Base-by-base conservation (phyloP, 2,888 invertebrate species). In the Andrena chrysosceles region DNA sequence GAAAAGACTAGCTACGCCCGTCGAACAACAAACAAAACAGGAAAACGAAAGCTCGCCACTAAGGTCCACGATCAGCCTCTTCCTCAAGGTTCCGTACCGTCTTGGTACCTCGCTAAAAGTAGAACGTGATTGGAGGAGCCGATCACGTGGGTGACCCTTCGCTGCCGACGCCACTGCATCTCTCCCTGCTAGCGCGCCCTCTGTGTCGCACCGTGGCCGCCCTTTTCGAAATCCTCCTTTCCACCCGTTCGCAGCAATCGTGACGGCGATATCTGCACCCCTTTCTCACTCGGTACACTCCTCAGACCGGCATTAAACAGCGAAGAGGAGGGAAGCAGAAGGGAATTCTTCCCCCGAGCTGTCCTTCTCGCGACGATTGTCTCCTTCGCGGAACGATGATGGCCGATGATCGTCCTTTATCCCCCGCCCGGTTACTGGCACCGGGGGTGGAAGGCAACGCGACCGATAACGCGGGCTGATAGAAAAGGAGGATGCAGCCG, bases 151-250 rank as follows among this genome's bases (percentile, higher is more conserved):
- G 89, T 92, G 90, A 94, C 83, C 88, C 90, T 93, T 81, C 90
- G 90, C 83, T 92, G 92, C 56, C 92, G 91, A 66, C 93, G 93
- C 94, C 94, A 94, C 93, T 94, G 93, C 93, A 93, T 93, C 49
- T 70, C 80, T 84, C 72, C 33, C 77, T 76, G n/a, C 31, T 73
- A 66, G 26, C 73, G 59, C 71, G 42, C 69, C 75, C 68, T 60
- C 71, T 52, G 71, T 8, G 73, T 73, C 69, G 35, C 68, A 33
- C 70, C 31, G 59, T 48, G 63, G 33, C 29, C 63, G 16, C 49
- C 54, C 42, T 16, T 29, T 42, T 29, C n/a, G 8, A 60, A 48
- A 56, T 59, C 52, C 52, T 52, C 35, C 29, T 23, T 67, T 48
- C 31, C 8, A 20, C 49, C 20, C 16, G 42, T 42, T 13, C 31